Evolutionary conservation across 2,888 invertebrate species (phyloP).

Genomic region (Geophilus truncorum): DNA sequence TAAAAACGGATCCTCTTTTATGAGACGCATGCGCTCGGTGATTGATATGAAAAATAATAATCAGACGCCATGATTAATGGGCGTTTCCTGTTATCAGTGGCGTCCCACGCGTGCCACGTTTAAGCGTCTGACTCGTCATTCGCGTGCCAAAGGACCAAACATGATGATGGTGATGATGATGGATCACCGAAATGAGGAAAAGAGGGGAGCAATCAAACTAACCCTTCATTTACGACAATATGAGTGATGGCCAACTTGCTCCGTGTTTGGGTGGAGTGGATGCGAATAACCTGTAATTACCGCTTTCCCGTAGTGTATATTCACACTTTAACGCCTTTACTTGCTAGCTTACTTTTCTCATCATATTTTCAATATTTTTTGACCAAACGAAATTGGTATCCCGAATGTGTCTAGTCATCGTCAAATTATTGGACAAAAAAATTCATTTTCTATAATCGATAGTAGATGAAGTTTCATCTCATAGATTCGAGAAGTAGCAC

Average conservation of each 20-base stretch:
- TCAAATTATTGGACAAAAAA: too few relatives aligned
- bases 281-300: background rate
- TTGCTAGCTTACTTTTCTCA: too few relatives aligned
- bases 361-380: too few relatives aligned
- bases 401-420: background rate
- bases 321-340: too few relatives aligned
- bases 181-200: constrained; percentile 10
- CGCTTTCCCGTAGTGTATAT: too few relatives aligned
- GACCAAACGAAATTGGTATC: background rate
- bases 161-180: constrained; percentile 16
- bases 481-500: too few relatives aligned
- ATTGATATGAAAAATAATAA: constrained; percentile 27
- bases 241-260: background rate
- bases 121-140: constrained; percentile 25
- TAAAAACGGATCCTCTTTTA: background rate
- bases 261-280: background rate
- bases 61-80: constrained; percentile 23
- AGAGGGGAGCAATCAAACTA: background rate
- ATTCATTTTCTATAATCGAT: background rate
- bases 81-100: constrained; percentile 27
- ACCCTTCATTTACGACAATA: constrained; percentile 18
- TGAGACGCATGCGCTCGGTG: background rate
- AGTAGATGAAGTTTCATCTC: too few relatives aligned
- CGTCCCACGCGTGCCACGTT: constrained; percentile 24
- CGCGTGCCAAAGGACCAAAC: constrained; percentile 8